Percentiles rank a stretch among this genome's conserved stretches.
These are phyloP conservation scores for Melanerpes aurifrons DNA, from an alignment of 2,113 vertebrate genomes.

Conservation along the genomic window DNA sequence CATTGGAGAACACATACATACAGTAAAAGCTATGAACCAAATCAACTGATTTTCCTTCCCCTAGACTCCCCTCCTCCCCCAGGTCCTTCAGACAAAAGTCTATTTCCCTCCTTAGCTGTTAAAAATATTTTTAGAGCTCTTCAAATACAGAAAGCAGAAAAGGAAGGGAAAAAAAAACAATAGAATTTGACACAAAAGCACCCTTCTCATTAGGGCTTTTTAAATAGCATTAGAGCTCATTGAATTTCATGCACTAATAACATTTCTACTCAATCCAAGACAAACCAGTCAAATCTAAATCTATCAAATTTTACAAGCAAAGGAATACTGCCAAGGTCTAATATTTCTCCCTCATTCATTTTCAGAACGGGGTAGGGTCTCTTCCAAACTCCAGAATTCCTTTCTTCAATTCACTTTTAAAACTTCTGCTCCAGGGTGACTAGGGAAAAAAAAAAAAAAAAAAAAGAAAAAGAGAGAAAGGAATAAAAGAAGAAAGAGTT, in stretches of 20 bases:
- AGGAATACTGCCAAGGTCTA: conserved; percentile 54
- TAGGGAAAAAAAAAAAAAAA: neutral
- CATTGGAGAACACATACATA: conserved; percentile 19
- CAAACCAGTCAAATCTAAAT: conserved; percentile 60
- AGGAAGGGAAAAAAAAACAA: conserved; percentile 52
- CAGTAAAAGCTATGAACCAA: conserved; percentile 43
- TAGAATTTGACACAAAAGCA: conserved; percentile 53
- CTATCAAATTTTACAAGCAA: conserved; percentile 54
- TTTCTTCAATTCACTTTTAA: neutral
- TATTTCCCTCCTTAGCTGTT: conserved; percentile 51
- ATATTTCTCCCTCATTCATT: conserved; percentile 34
- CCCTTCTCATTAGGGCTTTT: conserved; percentile 64
- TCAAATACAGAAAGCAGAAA: conserved; percentile 36
- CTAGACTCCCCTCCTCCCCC: neutral
- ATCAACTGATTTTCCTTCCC: neutral
- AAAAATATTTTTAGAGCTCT: conserved; percentile 67
- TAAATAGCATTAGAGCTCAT: conserved; percentile 55
- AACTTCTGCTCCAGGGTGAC: neutral
- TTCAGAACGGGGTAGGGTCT: neutral
- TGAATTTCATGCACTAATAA: conserved; percentile 62
- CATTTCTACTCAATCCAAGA: conserved; percentile 43
- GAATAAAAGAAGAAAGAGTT: neutral
- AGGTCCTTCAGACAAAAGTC: conserved; percentile 56
- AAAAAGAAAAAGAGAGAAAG: neutral
- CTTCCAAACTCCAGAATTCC: conserved; percentile 24